Evolutionary conservation across 1,140 invertebrate genomes (phyloP), one percentile per base, ranked within the genome.

Genomic region (Pogonomyrmex barbatus): DNA sequence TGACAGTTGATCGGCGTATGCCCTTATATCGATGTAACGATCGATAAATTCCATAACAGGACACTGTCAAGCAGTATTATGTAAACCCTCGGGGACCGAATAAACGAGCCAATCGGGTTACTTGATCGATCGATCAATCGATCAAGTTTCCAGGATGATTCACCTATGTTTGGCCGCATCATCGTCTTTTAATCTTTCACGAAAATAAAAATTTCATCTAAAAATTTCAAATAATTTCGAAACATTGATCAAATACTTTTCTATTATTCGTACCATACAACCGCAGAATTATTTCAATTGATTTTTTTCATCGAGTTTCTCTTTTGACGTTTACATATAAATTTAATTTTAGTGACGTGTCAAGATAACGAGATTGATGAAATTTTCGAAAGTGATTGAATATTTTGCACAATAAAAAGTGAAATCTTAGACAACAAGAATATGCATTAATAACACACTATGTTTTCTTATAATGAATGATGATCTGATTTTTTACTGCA

Each of bases 41-140:
- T 93, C 91, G 91, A 93, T 92, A 91, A 92, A 92, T 92, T 93
- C 92, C 91, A 92, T 94, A 93, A 92, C 86, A 91, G 90, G 92
- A 89, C 82, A 67, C 78, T 78, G 24, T 67, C 84, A 85, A 85
- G 58, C 56, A 5, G 76, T 87, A 87, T 93, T 93, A 92, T 93
- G 92, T 89, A 92, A 93, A 93, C 88, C 82, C 87, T 77, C 62
- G 79, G 88, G 88, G 88, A 92, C 67, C 75, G 68, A 54, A 65
- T 60, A n/a, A 14, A 79, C 36, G 45, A 79, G 79, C 62, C 82
- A 88, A 90, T 90, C 73, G 79, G 84, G 75, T 90, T 78, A 90
- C 47, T 24, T 81, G 86, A 75, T 88, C 73, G 63, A 75, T 45
- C 73, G 67, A 87, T 88, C 65, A 65, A 87, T 86, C 30, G 14